Evolutionary conservation across 2,113 vertebrate genomes (phyloP), one percentile per base, ranked within the genome.

Genomic region (Vicugna pacos): DNA sequence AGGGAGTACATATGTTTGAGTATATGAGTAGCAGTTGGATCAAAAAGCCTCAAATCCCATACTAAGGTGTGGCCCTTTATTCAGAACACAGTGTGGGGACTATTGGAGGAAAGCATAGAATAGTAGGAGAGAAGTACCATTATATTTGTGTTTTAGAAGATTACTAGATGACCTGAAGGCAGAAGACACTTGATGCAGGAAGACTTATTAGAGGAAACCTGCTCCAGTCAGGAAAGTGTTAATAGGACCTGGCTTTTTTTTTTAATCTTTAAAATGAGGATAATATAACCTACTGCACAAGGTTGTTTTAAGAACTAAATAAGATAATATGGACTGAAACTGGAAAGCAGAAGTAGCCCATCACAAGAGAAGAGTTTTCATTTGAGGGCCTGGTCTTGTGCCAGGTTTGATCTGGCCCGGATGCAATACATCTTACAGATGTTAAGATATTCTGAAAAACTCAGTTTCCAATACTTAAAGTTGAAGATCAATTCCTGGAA

Each of bases 391-490:
- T 30, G 30, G 6, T 42, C 65, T 46, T 87, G 42, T n/a, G 52
- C n/a, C 42, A 64, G n/a, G 42, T n/a, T 28, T 62, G 64, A 86
- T 64, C 62, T 79, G 80, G 72, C 46, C 54, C 86, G 28, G 64
- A 64, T 30, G 24, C 87, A 72, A 35, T 15, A 75, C 26, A 52
- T 48, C 52, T 67, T 75, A 76, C 84, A 82, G 46, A 72, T 56
- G 46, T 48, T 54, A 15, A 72, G 16, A 13, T 67, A 60, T 76
- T 84, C 28, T 79, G 26, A 89, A 67, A 94, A 75, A 76, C 28
- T 70, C 11, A 69, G 26, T 91, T 87, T 91, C 81, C 38, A 56
- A 60, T 30, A 76, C 69, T 87, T 84, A 94, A 85, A 80, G 58
- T 26, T 75, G 58, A 75, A 46, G 32, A 42, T 5, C 42, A 64